phyloP scores from a whole-genome alignment of 2,113 vertebrate species.

The Amblyopsis rosae region DNA sequence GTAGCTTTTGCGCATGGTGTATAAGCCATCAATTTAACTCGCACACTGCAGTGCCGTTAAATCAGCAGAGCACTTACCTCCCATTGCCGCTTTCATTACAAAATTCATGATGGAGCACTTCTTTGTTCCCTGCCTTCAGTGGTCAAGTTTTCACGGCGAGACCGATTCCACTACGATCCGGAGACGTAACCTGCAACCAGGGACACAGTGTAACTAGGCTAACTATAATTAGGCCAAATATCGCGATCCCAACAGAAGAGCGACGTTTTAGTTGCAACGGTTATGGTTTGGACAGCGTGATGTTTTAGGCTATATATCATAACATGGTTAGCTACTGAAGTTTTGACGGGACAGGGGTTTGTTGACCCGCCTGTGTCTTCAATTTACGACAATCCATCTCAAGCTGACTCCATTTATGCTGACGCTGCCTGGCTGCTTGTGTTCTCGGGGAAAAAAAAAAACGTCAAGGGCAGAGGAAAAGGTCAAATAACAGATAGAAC shows the following conservation, averaged over 20 bases:
- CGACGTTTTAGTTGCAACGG: no score
- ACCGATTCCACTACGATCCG: conserved; percentile 15
- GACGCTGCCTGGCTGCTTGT: conserved; percentile 41
- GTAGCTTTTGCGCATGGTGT: conserved; percentile 41
- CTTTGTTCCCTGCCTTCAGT: conserved; percentile 57
- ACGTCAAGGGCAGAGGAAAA: conserved; percentile 1
- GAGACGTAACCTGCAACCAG: conserved; percentile 40
- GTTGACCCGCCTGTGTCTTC: conserved; percentile 44
- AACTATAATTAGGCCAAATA: neutral
- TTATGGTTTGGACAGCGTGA: no score
- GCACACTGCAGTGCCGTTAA: conserved; percentile 73
- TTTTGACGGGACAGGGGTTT: conserved; percentile 4
- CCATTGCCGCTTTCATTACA: conserved; percentile 77
- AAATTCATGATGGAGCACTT: conserved; percentile 78
- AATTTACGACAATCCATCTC: conserved; percentile 56
- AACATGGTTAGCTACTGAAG: conserved; percentile 1
- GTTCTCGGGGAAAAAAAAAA: conserved; percentile 24
- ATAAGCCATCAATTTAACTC: conserved; percentile 55
- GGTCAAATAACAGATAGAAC: conserved; percentile 28
- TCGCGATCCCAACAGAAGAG: neutral
- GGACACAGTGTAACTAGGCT: conserved; percentile 11
- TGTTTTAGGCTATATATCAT: no score
- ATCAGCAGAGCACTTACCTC: conserved; percentile 73
- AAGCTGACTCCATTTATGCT: conserved; percentile 48
- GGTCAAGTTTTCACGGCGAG: conserved; percentile 52